A percentile compares a stretch with the other conserved stretches of the same genome.
Conservation (phyloP, 2,888 invertebrate species). For the Nephrotoma flavescens region DNA sequence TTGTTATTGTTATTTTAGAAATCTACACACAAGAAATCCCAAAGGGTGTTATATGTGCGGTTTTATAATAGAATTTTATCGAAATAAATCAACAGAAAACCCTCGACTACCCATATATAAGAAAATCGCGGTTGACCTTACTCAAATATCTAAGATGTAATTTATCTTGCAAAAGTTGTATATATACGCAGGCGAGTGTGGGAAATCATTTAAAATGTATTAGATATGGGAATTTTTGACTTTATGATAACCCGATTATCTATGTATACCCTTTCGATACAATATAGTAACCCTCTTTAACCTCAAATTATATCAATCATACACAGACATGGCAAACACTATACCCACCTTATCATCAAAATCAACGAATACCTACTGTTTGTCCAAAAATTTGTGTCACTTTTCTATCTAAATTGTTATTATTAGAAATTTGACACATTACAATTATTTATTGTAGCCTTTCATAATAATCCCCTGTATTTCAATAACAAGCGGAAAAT, state of each 20-base stretch:
- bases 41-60: conserved; percentile 4
- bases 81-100: conserved; percentile 4
- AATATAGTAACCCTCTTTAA: background rate
- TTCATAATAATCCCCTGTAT: background rate
- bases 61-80: conserved; percentile 4
- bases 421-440: background rate
- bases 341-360: background rate
- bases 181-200: background rate
- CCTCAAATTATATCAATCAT: background rate
- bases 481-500: background rate
- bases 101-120: background rate
- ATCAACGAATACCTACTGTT: background rate
- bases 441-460: background rate
- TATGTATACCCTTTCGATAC: background rate
- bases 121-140: conserved; percentile 3
- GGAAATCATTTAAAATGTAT: background rate
- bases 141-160: background rate
- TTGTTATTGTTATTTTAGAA: background rate
- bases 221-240: background rate
- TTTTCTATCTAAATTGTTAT: background rate
- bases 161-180: background rate
- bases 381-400: background rate
- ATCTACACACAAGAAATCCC: conserved; percentile 1
- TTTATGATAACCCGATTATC: background rate
- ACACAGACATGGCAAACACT: background rate